These are phyloP conservation scores for Nasua narica DNA, from an alignment of 2,797 vertebrate genomes.

Conservation along the genomic window DNA sequence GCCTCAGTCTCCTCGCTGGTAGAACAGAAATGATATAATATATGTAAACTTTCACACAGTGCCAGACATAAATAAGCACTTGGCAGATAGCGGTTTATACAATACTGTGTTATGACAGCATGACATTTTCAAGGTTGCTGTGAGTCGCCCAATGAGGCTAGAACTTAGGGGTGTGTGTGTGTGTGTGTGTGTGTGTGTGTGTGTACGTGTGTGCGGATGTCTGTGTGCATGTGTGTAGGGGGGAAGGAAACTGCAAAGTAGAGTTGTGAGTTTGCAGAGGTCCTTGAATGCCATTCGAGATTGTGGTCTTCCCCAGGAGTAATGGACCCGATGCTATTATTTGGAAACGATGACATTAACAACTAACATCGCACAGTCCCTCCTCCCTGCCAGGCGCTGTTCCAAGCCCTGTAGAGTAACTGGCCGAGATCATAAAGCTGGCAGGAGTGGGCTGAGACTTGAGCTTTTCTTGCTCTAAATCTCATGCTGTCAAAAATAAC, in stretches of 20 bases:
- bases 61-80: neutral
- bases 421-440: neutral
- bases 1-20: neutral
- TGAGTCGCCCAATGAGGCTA: neutral
- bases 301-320: neutral
- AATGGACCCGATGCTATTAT: neutral
- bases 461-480: neutral
- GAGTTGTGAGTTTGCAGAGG: neutral
- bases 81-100: neutral
- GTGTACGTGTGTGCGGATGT: too few relatives aligned
- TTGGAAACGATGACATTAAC: neutral
- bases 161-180: neutral
- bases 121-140: conserved; percentile 21
- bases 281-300: neutral
- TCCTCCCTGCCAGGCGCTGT: neutral
- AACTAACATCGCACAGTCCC: neutral
- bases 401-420: neutral
- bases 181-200: too few relatives aligned
- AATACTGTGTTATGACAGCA: neutral
- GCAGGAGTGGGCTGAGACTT: neutral
- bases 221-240: neutral
- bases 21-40: neutral
- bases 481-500: neutral
- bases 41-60: neutral
- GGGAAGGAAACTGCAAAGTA: neutral